Percentiles rank a stretch among this genome's conserved stretches.
Evolutionary conservation across 1,140 invertebrate genomes (phyloP).

Genomic region (Drosophila pachea): DNA sequence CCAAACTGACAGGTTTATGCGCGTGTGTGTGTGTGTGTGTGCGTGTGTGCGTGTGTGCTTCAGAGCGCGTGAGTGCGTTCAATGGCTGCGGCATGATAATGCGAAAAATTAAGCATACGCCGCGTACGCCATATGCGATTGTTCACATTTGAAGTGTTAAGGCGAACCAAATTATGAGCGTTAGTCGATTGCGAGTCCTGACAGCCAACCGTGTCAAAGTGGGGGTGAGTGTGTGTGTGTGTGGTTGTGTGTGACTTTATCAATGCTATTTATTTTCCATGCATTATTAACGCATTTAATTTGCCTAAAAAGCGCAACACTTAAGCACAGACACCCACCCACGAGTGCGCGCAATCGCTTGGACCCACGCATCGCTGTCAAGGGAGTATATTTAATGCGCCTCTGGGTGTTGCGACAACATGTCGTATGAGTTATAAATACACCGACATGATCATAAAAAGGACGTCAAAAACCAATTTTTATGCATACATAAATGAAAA

Average conservation of each 20-base stretch:
- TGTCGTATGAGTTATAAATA: constrained; percentile 55
- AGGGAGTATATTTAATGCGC: constrained; percentile 37
- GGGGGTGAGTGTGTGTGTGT: no score
- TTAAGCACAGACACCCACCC: constrained; percentile 15
- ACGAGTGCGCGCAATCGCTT: neutral
- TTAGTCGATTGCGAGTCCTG: constrained; percentile 27
- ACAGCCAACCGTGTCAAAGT: constrained; percentile 25
- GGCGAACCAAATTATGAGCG: constrained; percentile 48
- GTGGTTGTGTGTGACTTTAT: constrained; percentile 44
- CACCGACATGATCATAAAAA: constrained; percentile 62
- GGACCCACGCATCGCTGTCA: neutral
- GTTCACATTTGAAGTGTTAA: constrained; percentile 70
- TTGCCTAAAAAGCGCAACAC: constrained; percentile 60
- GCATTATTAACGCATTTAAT: constrained; percentile 75
- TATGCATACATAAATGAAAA: constrained; percentile 68
- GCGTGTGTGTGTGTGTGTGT: constrained; percentile 19
- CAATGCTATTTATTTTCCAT: constrained; percentile 61
- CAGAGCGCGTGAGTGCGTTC: constrained; percentile 39
- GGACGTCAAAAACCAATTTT: constrained; percentile 71
- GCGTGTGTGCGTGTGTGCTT: constrained; percentile 11
- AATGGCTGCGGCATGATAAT: constrained; percentile 69
- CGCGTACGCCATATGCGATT: constrained; percentile 61
- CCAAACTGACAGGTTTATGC: constrained; percentile 68
- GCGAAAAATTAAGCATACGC: constrained; percentile 72
- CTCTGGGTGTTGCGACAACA: constrained; percentile 43